These are phyloP conservation scores for Leptatherina wallacei DNA, from an alignment of 2,797 vertebrate species.

Conservation along the genomic window DNA sequence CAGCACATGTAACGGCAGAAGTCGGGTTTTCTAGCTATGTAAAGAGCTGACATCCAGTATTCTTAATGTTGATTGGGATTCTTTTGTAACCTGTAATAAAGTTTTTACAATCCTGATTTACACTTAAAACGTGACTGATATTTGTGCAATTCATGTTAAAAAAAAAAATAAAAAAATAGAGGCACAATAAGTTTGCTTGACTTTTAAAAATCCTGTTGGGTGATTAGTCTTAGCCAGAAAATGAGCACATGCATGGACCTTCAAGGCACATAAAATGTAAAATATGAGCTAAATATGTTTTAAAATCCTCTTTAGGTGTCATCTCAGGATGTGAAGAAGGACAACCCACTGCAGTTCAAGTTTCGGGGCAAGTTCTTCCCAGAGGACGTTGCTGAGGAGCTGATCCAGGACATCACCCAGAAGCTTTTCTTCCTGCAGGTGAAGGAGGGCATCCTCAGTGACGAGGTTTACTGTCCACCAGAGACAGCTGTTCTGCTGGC, in stretches of 20 bases:
- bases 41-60: neutral
- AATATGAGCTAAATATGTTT: neutral
- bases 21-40: slow-evolving; percentile 2
- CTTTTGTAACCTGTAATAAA: neutral
- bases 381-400: slow-evolving; percentile 93
- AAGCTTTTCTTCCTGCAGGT: slow-evolving; percentile 98
- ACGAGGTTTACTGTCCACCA: slow-evolving; percentile 96
- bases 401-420: slow-evolving; percentile 98
- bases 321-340: slow-evolving; percentile 94
- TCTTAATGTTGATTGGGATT: neutral
- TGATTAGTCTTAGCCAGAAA: neutral
- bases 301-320: slow-evolving; percentile 84
- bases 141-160: slow-evolving; percentile 4
- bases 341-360: slow-evolving; percentile 94
- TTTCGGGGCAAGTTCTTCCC: slow-evolving; percentile 97
- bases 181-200: neutral
- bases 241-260: neutral
- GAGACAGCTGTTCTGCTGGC: slow-evolving; percentile 96
- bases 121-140: neutral
- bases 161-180: neutral
- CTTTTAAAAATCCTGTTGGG: neutral
- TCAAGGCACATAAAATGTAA: neutral
- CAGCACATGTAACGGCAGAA: neutral
- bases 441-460: slow-evolving; percentile 92
- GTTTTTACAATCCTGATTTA: neutral